Percentiles rank a stretch among this genome's conserved stretches.
Evolutionary conservation across 2,888 invertebrate genomes (phyloP).

Genomic region (Orgyia antiqua): DNA sequence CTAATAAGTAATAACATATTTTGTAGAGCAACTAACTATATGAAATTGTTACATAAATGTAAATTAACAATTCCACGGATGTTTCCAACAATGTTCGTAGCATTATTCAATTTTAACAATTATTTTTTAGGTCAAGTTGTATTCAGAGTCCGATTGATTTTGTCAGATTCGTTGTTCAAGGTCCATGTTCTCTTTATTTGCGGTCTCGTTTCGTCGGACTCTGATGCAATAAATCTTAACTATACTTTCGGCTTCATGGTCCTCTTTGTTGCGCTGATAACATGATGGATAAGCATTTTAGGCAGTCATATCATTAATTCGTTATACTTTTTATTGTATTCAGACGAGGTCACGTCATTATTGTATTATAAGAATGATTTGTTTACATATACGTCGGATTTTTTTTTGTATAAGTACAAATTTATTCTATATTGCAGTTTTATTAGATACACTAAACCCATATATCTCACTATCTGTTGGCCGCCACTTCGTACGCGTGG

Average conservation of each 20-base stretch:
- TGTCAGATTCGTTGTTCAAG: constrained; percentile 75
- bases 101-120: constrained; percentile 47
- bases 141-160: constrained; percentile 73
- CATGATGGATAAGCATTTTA: constrained; percentile 64
- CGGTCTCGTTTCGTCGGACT: constrained; percentile 73
- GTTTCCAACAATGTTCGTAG: no score
- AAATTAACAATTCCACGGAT: no score
- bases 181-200: constrained; percentile 76
- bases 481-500: no score
- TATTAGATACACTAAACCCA: no score
- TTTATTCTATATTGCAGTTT: no score
- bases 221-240: constrained; percentile 71
- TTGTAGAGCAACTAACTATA: no score
- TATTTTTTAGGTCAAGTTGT: constrained; percentile 73
- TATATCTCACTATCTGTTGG: no score
- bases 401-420: no score
- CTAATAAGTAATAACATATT: no score
- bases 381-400: constrained; percentile 10
- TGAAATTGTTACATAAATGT: no score
- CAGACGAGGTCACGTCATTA: constrained; percentile 37
- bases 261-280: constrained; percentile 69
- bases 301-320: constrained; percentile 50
- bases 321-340: constrained; percentile 48
- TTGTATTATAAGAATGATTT: constrained; percentile 24
- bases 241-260: constrained; percentile 66